A percentile compares a stretch with the other conserved stretches of the same genome.
phyloP scores from a whole-genome alignment of 2,797 vertebrate genomes.

The Micromesistius poutassou region DNA sequence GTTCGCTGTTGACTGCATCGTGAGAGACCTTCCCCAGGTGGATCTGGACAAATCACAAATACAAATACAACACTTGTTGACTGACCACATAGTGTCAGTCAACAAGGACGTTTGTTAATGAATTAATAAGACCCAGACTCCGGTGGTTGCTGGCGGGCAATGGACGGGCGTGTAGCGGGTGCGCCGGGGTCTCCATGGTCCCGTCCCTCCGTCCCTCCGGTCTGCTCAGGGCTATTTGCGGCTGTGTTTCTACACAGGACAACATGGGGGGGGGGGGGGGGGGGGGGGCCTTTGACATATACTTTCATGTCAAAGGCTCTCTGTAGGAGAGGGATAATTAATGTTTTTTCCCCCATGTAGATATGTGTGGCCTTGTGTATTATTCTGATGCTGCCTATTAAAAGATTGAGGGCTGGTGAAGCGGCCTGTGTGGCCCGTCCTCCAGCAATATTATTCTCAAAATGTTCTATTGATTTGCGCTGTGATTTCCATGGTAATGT shows the following conservation, averaged over 20 bases:
- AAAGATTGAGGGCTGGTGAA: not conserved
- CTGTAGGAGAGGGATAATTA: conserved; percentile 6
- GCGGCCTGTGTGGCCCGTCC: not conserved
- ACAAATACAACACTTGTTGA: too few species aligned
- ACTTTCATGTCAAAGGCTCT: not conserved
- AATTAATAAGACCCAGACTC: not conserved
- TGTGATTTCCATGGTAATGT: conserved; percentile 5
- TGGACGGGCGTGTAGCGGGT: not conserved
- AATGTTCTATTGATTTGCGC: conserved; percentile 5
- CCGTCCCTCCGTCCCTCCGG: too few species aligned
- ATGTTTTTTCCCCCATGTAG: not conserved
- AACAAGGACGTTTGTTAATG: not conserved
- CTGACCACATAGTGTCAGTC: not conserved
- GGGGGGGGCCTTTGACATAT: too few species aligned
- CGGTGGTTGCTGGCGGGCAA: not conserved
- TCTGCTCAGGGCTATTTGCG: not conserved
- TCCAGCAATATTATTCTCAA: not conserved
- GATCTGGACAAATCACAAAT: not conserved
- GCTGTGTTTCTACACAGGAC: not conserved
- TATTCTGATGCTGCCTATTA: not conserved
- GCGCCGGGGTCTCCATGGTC: not conserved
- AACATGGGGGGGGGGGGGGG: too few species aligned
- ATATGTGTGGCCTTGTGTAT: not conserved
- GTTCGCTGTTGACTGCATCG: not conserved
- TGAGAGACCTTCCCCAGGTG: not conserved